Conservation (phyloP, 2,113 vertebrate species). For the Hemicordylus capensis region DNA sequence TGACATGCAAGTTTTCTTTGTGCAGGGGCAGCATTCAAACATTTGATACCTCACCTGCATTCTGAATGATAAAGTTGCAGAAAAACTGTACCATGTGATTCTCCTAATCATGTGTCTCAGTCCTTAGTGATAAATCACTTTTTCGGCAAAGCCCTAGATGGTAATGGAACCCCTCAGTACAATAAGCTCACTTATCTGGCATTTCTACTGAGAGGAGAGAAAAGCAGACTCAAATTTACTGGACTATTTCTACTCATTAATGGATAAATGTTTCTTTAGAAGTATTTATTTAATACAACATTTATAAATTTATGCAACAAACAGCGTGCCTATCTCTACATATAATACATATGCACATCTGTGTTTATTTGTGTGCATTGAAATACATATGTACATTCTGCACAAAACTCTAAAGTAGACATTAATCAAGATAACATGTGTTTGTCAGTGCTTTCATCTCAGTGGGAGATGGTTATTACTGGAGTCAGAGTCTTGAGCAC, state of each 20-base stretch:
- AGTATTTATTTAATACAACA: slow-evolving; percentile 54
- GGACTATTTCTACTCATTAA: background rate
- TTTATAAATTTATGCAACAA: slow-evolving; percentile 61
- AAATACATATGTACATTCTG: slow-evolving; percentile 64
- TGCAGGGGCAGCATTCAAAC: background rate
- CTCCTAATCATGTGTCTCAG: background rate
- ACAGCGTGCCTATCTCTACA: slow-evolving; percentile 49
- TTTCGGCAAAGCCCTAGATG: background rate
- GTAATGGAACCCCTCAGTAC: background rate
- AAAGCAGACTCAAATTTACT: background rate
- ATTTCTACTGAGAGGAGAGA: rapidly evolving
- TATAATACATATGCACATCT: slow-evolving; percentile 56
- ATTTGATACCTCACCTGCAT: background rate
- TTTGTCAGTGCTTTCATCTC: slow-evolving; percentile 74
- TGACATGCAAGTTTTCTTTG: background rate
- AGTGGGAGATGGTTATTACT: slow-evolving; percentile 72
- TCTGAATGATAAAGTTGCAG: background rate
- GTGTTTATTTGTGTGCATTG: slow-evolving; percentile 41
- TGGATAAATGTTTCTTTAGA: slow-evolving; percentile 31
- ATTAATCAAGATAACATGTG: slow-evolving; percentile 70
- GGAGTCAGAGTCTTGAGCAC: slow-evolving; percentile 66
- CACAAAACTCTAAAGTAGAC: slow-evolving; percentile 65
- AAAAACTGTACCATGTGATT: background rate
- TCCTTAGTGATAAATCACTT: background rate
- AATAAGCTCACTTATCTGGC: background rate